phyloP scores from a whole-genome alignment of 2,888 invertebrate species.

The Hyppa rectilinea region DNA sequence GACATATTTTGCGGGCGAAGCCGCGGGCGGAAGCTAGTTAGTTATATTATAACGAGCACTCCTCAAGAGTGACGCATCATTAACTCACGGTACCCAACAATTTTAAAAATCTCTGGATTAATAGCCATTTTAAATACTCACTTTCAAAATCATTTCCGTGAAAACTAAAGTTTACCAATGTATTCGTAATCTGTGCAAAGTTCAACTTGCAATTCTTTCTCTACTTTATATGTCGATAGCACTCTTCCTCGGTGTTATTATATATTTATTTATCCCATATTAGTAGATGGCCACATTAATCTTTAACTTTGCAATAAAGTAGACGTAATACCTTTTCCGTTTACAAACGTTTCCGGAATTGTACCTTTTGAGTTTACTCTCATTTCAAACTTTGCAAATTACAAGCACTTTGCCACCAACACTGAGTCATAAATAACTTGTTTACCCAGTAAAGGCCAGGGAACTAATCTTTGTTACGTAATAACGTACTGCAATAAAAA shows the following conservation, averaged over 20 bases:
- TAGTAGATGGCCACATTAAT: no score
- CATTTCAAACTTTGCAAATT: conserved; percentile 10
- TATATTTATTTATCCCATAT: no score
- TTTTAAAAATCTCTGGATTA: not conserved
- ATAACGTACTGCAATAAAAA: not conserved
- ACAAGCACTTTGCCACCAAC: not conserved
- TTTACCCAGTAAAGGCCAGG: not conserved
- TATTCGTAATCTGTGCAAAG: not conserved
- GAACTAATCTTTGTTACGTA: not conserved
- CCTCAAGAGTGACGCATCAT: no score
- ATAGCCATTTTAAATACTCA: not conserved
- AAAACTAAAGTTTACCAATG: not conserved
- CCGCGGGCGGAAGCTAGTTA: no score
- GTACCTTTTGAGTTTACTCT: not conserved
- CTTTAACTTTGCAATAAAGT: not conserved
- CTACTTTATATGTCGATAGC: no score
- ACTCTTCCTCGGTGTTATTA: no score
- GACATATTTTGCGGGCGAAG: no score
- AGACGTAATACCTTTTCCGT: not conserved
- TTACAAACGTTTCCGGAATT: no score
- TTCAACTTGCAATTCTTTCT: no score
- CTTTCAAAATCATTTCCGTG: not conserved
- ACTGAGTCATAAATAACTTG: not conserved
- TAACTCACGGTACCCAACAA: not conserved
- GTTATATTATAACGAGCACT: no score